Evolutionary conservation across 2,888 invertebrate genomes (phyloP), one percentile per base, ranked within the genome.

Genomic region (Amaurobius ferox): DNA sequence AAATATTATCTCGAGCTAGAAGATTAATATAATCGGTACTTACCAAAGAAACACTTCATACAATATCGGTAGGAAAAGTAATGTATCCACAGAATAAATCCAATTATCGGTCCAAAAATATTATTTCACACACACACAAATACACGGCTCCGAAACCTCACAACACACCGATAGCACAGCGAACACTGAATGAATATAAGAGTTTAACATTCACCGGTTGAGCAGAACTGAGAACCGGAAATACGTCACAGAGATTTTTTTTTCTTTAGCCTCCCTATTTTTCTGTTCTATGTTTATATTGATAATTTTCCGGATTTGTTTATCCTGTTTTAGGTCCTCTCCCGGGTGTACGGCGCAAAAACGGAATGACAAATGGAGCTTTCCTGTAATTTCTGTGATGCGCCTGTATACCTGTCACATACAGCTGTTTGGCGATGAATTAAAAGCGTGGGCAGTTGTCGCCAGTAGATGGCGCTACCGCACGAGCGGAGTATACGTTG

Each of bases 391-490:
- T 70, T 68, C 80, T 80, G 73, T 74, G 73, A 74, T 68, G 67
- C 73, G 73, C 70, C 61, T 23, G 64, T 62, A 48, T 81, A 81
- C 74, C 81, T 81, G 81, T 81, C 81, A 81, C 39, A 13, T 81
- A 68, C 81, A 81, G 80, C 80, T 80, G 81, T 81, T 74, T 48
- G 28, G 19, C 29, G 32, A 26, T 5, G 30, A 35, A 40, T 66
- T n/a, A 66, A 61, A 28, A 30, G 73, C 73, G 80, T 80, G 80
- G 74, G 74, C 67, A 81, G 74, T 55, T 29, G 30, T 62, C 39
- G 66, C 77, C 83, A 55, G 28, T 30, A 85, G 83, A 85, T 85
- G 83, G 83, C 83, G 83, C 77, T 85, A 85, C 83, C 55, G 32
- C 35, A 40, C 83, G 55, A 72, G 29, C 71, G 32, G 77, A 13